Evolutionary conservation across 30 jellyfish, hydroid and myxozoan species (phyloP).

Genomic region (Turritopsis dohrnii): DNA sequence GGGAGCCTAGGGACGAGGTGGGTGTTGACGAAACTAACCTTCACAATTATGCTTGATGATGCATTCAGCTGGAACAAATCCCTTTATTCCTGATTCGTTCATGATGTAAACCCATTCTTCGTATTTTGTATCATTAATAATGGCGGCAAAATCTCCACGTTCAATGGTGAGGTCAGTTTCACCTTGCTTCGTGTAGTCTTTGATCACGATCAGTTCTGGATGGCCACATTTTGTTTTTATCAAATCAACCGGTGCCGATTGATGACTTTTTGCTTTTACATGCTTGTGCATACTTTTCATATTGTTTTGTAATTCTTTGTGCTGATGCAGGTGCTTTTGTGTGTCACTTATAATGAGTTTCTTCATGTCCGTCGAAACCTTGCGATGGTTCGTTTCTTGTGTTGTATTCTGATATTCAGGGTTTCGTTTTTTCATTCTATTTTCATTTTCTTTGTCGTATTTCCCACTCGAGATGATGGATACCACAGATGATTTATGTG

Average conservation of each 20-base stretch:
- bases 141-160: constrained; percentile 34
- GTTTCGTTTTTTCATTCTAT: neutral
- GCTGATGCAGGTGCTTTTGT: neutral
- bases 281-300: neutral
- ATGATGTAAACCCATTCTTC: constrained; percentile 31
- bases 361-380: neutral
- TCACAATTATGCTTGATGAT: constrained; percentile 28
- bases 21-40: constrained; percentile 2
- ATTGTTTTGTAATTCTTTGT: neutral
- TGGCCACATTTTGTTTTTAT: constrained; percentile 28
- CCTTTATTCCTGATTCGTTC: constrained; percentile 30
- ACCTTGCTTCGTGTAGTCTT: constrained; percentile 20
- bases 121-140: constrained; percentile 32
- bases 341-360: neutral
- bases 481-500: neutral
- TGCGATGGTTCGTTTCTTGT: neutral
- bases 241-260: constrained; percentile 7
- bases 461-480: neutral
- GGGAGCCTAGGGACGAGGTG: too few species aligned
- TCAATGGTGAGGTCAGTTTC: constrained; percentile 29
- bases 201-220: constrained; percentile 30
- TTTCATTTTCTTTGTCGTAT: neutral
- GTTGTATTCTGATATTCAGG: neutral
- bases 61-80: constrained; percentile 25
- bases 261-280: neutral